Conservation (phyloP, 2,888 invertebrate species). For the Archaeoteleia sp. region DNA sequence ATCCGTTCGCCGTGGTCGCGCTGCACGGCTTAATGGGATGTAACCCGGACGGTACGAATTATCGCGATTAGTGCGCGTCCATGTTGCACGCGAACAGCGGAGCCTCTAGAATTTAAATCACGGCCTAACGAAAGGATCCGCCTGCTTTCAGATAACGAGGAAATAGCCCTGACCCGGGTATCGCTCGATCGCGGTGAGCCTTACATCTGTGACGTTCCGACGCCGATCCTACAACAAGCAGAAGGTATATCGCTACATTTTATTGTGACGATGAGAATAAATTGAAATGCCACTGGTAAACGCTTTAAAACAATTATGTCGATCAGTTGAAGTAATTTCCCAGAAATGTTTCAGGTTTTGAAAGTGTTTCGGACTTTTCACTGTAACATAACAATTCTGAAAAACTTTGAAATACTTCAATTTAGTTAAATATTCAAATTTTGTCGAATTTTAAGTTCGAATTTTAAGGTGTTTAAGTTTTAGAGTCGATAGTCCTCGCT, state of each 20-base stretch:
- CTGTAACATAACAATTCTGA: not conserved
- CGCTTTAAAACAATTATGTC: slow-evolving; percentile 2
- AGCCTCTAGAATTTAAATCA: slow-evolving; percentile 51
- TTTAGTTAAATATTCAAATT: too few species aligned
- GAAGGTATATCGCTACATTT: slow-evolving; percentile 21
- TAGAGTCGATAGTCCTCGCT: too few species aligned
- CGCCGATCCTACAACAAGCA: slow-evolving; percentile 30
- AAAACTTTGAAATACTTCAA: too few species aligned
- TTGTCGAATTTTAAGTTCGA: too few species aligned
- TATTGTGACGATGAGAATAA: slow-evolving; percentile 12
- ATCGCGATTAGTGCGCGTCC: slow-evolving; percentile 51
- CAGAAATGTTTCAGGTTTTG: not conserved
- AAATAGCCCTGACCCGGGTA: slow-evolving; percentile 54
- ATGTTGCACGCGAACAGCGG: slow-evolving; percentile 48
- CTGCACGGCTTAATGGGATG: slow-evolving; percentile 55
- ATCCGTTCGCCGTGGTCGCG: slow-evolving; percentile 51
- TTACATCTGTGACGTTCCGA: slow-evolving; percentile 54
- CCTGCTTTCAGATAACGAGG: slow-evolving; percentile 56
- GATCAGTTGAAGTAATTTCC: not conserved
- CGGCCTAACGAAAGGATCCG: slow-evolving; percentile 50
- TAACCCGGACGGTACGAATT: slow-evolving; percentile 55
- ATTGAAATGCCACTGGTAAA: slow-evolving; percentile 41
- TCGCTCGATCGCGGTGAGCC: slow-evolving; percentile 49
- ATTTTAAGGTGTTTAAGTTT: too few species aligned
- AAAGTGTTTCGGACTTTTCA: not conserved